Evolutionary conservation across 1,140 invertebrate species (phyloP).

Genomic region (Protaetia brevitarsis): DNA sequence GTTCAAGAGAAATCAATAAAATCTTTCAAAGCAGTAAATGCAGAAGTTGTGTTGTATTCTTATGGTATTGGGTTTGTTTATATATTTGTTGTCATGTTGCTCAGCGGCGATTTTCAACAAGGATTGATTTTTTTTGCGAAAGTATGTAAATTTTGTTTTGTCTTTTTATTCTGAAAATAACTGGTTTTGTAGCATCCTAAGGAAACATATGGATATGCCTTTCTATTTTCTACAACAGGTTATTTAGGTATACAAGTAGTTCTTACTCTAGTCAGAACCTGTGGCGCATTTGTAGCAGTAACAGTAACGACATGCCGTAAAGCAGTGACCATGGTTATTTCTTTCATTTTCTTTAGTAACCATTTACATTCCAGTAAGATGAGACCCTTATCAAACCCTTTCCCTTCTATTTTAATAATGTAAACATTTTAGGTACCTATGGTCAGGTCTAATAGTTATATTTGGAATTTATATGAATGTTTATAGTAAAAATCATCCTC

Average conservation of each 20-base stretch:
- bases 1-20: slow-evolving; percentile 95
- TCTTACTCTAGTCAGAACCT: slow-evolving; percentile 78
- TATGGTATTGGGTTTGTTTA: slow-evolving; percentile 87
- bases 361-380: slow-evolving; percentile 89
- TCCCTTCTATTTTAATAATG: background rate
- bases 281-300: slow-evolving; percentile 87
- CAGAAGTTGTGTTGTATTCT: slow-evolving; percentile 91
- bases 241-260: slow-evolving; percentile 93
- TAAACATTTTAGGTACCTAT: slow-evolving; percentile 68
- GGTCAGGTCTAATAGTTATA: slow-evolving; percentile 83
- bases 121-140: slow-evolving; percentile 75
- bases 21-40: slow-evolving; percentile 74
- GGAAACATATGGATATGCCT: slow-evolving; percentile 80
- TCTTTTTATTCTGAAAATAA: background rate
- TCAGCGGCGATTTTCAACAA: slow-evolving; percentile 70
- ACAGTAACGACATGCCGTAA: slow-evolving; percentile 87
- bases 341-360: slow-evolving; percentile 91
- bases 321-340: slow-evolving; percentile 87
- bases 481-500: slow-evolving; percentile 69
- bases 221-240: slow-evolving; percentile 83
- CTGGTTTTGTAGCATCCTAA: slow-evolving; percentile 57
- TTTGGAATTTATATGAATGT: slow-evolving; percentile 89
- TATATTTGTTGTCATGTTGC: slow-evolving; percentile 70
- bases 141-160: slow-evolving; percentile 54
- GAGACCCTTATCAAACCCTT: slow-evolving; percentile 30